These are phyloP conservation scores for Pollimyrus isidori DNA, from an alignment of 2,113 vertebrate genomes.

Conservation along the genomic window DNA sequence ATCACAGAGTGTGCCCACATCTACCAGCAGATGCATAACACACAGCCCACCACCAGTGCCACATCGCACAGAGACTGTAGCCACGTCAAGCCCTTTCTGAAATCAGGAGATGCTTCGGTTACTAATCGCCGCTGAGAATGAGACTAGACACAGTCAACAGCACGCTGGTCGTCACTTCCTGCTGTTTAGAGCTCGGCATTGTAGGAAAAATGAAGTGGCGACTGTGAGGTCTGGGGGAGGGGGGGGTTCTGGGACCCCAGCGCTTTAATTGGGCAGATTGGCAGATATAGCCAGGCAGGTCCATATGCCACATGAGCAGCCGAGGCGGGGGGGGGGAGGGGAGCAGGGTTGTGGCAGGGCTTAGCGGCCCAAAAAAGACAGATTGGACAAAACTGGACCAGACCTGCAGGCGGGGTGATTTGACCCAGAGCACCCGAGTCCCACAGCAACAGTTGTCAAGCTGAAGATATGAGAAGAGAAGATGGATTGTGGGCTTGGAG, in stretches of 20 bases:
- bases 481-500: background rate
- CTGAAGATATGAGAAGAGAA: background rate
- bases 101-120: background rate
- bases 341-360: slow-evolving; percentile 16
- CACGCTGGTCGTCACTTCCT: background rate
- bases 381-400: background rate
- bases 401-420: background rate
- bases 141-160: slow-evolving; percentile 36
- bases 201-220: too few relatives aligned
- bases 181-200: background rate
- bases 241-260: too few relatives aligned
- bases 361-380: background rate
- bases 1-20: background rate
- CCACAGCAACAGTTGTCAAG: background rate
- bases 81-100: background rate
- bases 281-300: slow-evolving; percentile 55
- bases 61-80: background rate
- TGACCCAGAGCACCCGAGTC: background rate
- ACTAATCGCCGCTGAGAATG: background rate
- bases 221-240: too few relatives aligned
- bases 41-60: background rate
- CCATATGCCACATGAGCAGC: slow-evolving; percentile 50
- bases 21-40: background rate
- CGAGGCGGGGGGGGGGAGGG: slow-evolving; percentile 28
- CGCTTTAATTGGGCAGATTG: slow-evolving; percentile 58